Evolutionary conservation across 2,888 invertebrate genomes (phyloP), one percentile per base, ranked within the genome.

Genomic region (Teinopalpus imperialis): DNA sequence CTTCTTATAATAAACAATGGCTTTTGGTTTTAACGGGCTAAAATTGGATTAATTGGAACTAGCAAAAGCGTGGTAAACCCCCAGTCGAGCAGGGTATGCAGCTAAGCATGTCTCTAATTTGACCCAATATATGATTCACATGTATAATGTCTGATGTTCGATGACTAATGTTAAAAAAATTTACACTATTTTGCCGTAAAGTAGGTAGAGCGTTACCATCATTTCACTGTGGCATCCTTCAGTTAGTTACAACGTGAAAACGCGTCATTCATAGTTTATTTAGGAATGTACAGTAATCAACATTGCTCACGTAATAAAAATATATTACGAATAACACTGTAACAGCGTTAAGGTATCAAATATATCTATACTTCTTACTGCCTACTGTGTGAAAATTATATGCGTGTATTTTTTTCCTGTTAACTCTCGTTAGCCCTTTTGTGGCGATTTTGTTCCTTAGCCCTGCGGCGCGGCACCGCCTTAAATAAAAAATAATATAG

Each of bases 401-500:
- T 76, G 74, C 67, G 74, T 73, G 72, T 63, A 71, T 78, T 77
- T 67, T n/a, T 66, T 59, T 57, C 48, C 50, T 60, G 49, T 54
- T 49, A 53, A 61, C 60, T 73, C 80, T 86, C 81, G 87, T 86
- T 86, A 83, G 81, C 71, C 67, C 63, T 69, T 74, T 70, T 66
- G 74, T 61, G 69, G 68, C 66, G 73, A 76, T 73, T 76, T 71
- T 59, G 74, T 63, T 67, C 57, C 67, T 56, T 56, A 58, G 62
- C 76, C 72, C 61, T 67, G 61, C 73, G 71, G 76, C 60, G 50
- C 52, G 48, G 69, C 74, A 72, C 75, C 76, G 71, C 67, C 39
- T 63, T 77, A 78, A 82, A 83, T 76, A 81, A 85, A 85, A 78
- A 66, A 63, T 81, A 77, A 82, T 80, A 81, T 82, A 83, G 81